phyloP scores from a whole-genome alignment of 1,140 invertebrate genomes.

The Pseudomyrmex pallidus region DNA sequence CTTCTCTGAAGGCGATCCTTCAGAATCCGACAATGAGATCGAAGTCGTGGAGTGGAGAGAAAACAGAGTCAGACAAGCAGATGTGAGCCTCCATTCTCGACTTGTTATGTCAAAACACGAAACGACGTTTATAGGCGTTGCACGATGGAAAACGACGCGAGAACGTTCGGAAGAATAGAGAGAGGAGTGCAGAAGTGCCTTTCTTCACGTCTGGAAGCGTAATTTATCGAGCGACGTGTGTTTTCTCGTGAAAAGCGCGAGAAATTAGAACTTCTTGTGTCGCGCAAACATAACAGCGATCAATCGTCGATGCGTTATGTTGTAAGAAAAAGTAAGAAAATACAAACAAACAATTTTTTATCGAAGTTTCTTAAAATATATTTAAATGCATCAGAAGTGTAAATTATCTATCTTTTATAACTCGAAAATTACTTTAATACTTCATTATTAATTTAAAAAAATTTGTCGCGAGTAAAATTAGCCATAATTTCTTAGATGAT shows the following conservation, averaged over 20 bases:
- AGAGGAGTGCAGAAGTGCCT: conserved; percentile 14
- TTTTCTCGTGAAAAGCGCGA: not conserved
- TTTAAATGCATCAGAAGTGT: no score
- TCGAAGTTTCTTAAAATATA: no score
- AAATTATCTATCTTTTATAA: no score
- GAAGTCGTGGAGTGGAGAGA: conserved; percentile 51
- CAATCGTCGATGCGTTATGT: not conserved
- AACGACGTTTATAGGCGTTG: conserved; percentile 26
- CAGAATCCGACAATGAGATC: conserved; percentile 51
- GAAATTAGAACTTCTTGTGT: conserved; percentile 10
- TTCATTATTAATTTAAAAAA: no score
- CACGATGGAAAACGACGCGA: conserved; percentile 14
- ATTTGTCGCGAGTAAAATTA: no score
- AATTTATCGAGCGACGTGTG: conserved; percentile 47
- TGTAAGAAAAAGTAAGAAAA: not conserved
- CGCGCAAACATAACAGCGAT: not conserved
- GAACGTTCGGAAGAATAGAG: conserved; percentile 20
- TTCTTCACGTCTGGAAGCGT: conserved; percentile 12
- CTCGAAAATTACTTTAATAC: no score
- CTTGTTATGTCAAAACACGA: conserved; percentile 61
- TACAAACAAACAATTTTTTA: not conserved
- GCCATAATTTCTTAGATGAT: no score
- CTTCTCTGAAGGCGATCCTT: conserved; percentile 52
- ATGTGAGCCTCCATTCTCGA: conserved; percentile 56
- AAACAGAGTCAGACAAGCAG: conserved; percentile 54